Evolutionary conservation across 2,113 vertebrate genomes (phyloP), one percentile per base, ranked within the genome.

Genomic region (Grallaria varia): DNA sequence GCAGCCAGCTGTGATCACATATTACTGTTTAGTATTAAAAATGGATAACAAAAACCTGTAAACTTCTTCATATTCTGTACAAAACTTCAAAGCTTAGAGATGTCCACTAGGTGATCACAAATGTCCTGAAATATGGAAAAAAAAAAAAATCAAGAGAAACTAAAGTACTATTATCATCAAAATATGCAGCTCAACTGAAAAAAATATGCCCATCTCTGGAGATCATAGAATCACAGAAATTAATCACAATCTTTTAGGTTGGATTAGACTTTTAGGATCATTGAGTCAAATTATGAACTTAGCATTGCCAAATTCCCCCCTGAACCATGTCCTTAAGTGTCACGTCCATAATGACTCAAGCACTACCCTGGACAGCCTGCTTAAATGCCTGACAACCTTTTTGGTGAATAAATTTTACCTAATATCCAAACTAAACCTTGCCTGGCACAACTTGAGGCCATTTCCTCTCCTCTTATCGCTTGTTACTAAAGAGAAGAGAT

Each of bases 301-400:
- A 44, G 21, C 24, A 20, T 21, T 40, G 9, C 16, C 52, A 79
- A 47, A 27, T 22, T 12, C 24, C 30, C 4, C 23, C 44, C 8
- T 52, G 52, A 79, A 31, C 8, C 24, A 73, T 0, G 0, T 40
- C 9, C 14, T 37, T 19, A 25, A 45, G 15, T 22, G 8, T 9
- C 44, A 25, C 33, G 59, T 45, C 28, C 12, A 1, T 25, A 16
- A 24, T 44, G 58, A n/a, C 19, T n/a, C 22, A 63, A 56, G 27
- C 12, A 56, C 35, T 39, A n/a, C 5, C 23, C 12, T 0, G 10
- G 24, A 25, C n/a, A 53, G 59, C 5, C 45, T 52, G 6, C 19
- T 59, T 21, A 18, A 58, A 30, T 22, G 9, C 20, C 17, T 78
- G 23, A 56, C 27, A 77, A 33, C 14, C 11, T 10, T 14, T 45